These are phyloP conservation scores for Erynnis tages DNA, from an alignment of 2,888 invertebrate genomes.

Conservation along the genomic window DNA sequence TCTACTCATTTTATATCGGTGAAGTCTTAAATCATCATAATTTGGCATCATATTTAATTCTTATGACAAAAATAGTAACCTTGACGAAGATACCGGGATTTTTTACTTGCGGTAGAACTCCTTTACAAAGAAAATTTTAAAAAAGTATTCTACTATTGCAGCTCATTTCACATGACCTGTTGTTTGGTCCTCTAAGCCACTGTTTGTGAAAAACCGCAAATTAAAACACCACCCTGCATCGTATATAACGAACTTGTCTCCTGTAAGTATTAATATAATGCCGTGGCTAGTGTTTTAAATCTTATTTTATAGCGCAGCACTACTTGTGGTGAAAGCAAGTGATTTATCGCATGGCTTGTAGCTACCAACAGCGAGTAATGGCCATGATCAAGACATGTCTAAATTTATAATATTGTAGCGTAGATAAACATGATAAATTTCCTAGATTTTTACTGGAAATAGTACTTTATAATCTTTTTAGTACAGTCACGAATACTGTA, in stretches of 20 bases:
- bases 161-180: too few species aligned
- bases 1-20: too few species aligned
- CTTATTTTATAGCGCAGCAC: slow-evolving; percentile 24
- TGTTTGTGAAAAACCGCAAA: too few species aligned
- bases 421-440: slow-evolving; percentile 26
- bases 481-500: too few species aligned
- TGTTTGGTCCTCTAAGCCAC: too few species aligned
- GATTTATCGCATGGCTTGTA: slow-evolving; percentile 25
- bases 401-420: slow-evolving; percentile 25
- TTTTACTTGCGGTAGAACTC: too few species aligned
- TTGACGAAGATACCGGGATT: too few species aligned
- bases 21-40: too few species aligned
- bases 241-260: not conserved
- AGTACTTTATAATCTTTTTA: not conserved
- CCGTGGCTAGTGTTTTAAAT: slow-evolving; percentile 20
- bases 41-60: too few species aligned
- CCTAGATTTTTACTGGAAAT: slow-evolving; percentile 5
- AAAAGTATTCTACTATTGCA: too few species aligned
- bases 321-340: slow-evolving; percentile 27
- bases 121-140: too few species aligned
- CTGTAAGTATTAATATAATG: slow-evolving; percentile 17
- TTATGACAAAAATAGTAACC: too few species aligned
- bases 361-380: slow-evolving; percentile 25
- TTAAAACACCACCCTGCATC: not conserved
- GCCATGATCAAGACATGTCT: slow-evolving; percentile 27